Base-by-base conservation (phyloP, 2,888 invertebrate species). In the Euzetes globulus region DNA sequence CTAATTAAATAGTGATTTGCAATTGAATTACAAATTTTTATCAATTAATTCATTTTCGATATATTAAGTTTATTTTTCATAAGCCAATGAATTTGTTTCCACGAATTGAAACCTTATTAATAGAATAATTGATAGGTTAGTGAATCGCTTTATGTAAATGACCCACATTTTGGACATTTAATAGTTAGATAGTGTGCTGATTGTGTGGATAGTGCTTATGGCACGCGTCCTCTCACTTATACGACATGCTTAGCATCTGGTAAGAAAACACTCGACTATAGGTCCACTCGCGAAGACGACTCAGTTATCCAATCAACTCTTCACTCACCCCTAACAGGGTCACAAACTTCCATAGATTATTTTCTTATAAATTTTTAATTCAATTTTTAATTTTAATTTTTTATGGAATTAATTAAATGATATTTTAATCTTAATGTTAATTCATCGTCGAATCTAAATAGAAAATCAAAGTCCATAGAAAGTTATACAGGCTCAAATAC, bases 111-210 rank as follows among this genome's bases (percentile, higher is more conserved):
- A 65, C 7, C 11, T 58, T 65, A 65, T 65, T 65, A 37, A 65
- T 37, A n/a, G 19, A 65, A 33, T 65, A 65, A 65, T 65, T 65
- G 37, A 65, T 65, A 37, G n/a, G 37, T 29, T 63, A 65, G 19
- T 13, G 17, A 9, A 65, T 37, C 7, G 25, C 29, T 19, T 63
- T 65, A 65, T 65, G 65, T n/a, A 65, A 65, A 65, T 65, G 29
- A 65, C 65, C 65, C 65, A 65, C 65, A 65, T 65, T 65, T 33
- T 11, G n/a, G 9, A 37, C 37, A 65, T 65, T 29, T 19, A 13
- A 58, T 65, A 65, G 33, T 19, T 65, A 4, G 19, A 29, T 65
- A 9, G 37, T 33, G 65, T 15, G 6, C 58, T 19, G n/a, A 19
- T n/a, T 52, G 52, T 7, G n/a, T 7, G 25, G 60, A 65, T 37